Percentiles rank a stretch among this genome's conserved stretches.
Evolutionary conservation across 2,797 vertebrate species (phyloP).

Genomic region (Pitangus sulphuratus): DNA sequence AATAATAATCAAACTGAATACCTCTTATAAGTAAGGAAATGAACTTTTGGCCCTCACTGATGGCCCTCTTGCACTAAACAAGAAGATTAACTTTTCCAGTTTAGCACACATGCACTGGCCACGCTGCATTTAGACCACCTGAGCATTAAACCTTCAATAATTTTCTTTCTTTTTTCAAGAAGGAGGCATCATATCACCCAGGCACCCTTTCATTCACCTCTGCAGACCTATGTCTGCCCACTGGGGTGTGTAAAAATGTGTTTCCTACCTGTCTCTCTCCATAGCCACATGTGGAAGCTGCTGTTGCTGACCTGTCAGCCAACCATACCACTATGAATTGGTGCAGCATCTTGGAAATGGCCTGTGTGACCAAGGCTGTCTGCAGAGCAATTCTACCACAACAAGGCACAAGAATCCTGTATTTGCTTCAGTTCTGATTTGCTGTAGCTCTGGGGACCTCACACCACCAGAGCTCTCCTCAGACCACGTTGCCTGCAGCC

Average conservation of each 20-base stretch:
- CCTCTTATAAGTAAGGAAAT: not conserved
- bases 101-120: not conserved
- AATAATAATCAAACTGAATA: not conserved
- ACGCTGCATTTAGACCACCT: not conserved
- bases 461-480: not conserved
- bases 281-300: fast-evolving
- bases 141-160: not conserved
- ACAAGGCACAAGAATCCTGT: not conserved
- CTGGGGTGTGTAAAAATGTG: not conserved
- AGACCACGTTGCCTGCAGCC: not conserved
- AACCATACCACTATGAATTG: not conserved
- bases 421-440: not conserved
- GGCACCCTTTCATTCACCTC: not conserved
- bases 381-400: not conserved
- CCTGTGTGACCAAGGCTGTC: not conserved
- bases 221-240: not conserved
- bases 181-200: not conserved
- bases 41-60: not conserved
- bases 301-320: not conserved
- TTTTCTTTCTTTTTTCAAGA: not conserved
- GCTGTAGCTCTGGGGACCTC: not conserved
- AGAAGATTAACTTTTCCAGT: not conserved
- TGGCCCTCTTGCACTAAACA: not conserved
- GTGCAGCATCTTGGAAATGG: not conserved
- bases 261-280: not conserved